phyloP scores from a whole-genome alignment of 2,797 vertebrate species.

The Tenualosa ilisha region DNA sequence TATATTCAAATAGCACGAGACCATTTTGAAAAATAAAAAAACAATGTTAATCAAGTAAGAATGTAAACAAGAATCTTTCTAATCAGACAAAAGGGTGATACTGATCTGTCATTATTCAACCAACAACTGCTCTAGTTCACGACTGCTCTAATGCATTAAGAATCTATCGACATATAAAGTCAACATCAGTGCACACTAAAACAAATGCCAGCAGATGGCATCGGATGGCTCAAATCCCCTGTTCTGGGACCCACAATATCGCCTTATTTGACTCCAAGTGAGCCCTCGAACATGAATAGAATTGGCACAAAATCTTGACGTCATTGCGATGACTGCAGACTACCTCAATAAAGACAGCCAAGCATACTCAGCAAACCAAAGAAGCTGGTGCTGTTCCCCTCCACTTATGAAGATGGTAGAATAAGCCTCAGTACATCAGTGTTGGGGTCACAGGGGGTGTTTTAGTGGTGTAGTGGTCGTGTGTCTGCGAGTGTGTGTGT shows the following conservation, averaged over 20 bases:
- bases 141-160: not conserved
- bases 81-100: not conserved
- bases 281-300: not conserved
- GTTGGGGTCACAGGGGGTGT: not conserved
- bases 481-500: constrained; percentile 15
- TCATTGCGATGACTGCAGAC: not conserved
- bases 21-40: not conserved
- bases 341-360: not conserved
- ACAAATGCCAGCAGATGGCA: not conserved
- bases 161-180: not conserved
- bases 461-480: not conserved
- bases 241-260: not conserved
- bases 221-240: not conserved
- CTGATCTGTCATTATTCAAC: not conserved
- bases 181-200: not conserved
- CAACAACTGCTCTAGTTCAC: not conserved
- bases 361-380: not conserved
- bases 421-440: not conserved
- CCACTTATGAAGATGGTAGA: not conserved
- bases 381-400: not conserved
- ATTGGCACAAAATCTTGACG: not conserved
- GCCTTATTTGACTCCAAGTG: not conserved
- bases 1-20: not conserved
- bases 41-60: not conserved
- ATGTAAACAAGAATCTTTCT: not conserved